phyloP scores from a whole-genome alignment of 2,888 invertebrate species.

The Hypomecis punctinalis region DNA sequence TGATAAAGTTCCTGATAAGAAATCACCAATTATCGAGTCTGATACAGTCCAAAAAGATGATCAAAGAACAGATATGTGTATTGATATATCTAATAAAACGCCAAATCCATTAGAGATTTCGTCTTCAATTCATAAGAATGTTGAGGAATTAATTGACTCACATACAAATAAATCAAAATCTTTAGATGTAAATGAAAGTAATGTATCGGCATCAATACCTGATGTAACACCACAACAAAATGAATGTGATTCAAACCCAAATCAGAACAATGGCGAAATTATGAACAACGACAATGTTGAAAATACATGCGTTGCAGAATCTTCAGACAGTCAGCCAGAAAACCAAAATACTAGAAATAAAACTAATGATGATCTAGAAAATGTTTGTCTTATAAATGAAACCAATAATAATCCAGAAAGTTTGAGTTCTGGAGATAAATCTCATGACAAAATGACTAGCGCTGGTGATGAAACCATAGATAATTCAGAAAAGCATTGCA shows the following conservation, averaged over 20 bases:
- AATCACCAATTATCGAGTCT: not conserved
- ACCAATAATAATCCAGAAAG: conserved; percentile 6
- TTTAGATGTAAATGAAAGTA: conserved; percentile 2
- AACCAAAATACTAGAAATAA: not conserved
- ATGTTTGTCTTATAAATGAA: conserved; percentile 7
- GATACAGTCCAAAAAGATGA: not conserved
- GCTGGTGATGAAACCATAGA: conserved; percentile 15
- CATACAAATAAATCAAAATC: not conserved
- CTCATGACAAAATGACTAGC: not conserved
- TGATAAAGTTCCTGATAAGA: conserved; percentile 14
- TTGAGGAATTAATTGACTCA: not conserved
- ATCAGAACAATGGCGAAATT: not conserved
- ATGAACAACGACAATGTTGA: not conserved
- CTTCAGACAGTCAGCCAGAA: not conserved
- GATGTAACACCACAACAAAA: conserved; percentile 1
- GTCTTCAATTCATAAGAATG: not conserved
- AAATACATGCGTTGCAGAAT: not conserved
- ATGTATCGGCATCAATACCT: not conserved
- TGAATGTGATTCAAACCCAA: not conserved
- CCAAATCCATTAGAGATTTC: conserved; percentile 8
- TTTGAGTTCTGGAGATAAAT: conserved; percentile 1
- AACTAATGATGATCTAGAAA: not conserved
- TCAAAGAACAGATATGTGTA: conserved; percentile 3
- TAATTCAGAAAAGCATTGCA: too few species aligned
- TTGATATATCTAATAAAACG: not conserved